These are phyloP conservation scores for Mesocricetus auratus DNA, from an alignment of 2,113 vertebrate genomes.

Conservation along the genomic window DNA sequence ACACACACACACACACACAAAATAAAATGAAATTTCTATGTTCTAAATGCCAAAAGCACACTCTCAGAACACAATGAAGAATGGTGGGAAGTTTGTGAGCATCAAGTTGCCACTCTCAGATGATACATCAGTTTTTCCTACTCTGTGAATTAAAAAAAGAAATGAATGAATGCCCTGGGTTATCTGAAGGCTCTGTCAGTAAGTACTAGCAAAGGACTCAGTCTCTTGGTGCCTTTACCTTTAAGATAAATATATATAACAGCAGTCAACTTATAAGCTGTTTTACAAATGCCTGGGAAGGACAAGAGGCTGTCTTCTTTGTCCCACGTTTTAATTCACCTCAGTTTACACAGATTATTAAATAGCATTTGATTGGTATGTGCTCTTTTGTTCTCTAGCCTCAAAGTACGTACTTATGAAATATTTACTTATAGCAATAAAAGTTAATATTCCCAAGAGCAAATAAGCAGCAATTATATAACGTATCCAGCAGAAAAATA, in stretches of 20 bases:
- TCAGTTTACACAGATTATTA: not conserved
- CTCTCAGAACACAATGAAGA: not conserved
- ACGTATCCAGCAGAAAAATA: not conserved
- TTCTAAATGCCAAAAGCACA: not conserved
- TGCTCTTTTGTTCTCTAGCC: not conserved
- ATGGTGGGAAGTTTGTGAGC: not conserved
- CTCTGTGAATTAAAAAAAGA: not conserved
- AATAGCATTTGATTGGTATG: constrained; percentile 21
- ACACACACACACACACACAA: not conserved
- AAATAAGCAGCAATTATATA: constrained; percentile 57
- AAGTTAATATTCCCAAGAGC: constrained; percentile 10
- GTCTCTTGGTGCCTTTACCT: not conserved
- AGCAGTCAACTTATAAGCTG: not conserved
- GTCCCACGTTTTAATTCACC: constrained; percentile 12
- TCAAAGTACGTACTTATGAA: constrained; percentile 19
- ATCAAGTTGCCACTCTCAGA: not conserved
- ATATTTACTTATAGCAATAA: constrained; percentile 50
- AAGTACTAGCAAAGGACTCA: not conserved
- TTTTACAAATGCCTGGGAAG: not conserved
- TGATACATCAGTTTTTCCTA: not conserved
- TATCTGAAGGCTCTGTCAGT: not conserved
- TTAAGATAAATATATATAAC: not conserved
- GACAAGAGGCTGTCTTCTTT: not conserved
- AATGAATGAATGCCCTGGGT: not conserved
- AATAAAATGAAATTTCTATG: not conserved